A percentile compares a stretch with the other conserved stretches of the same genome.
Evolutionary conservation across 2,797 vertebrate genomes (phyloP).

Genomic region (Thunnus albacares): DNA sequence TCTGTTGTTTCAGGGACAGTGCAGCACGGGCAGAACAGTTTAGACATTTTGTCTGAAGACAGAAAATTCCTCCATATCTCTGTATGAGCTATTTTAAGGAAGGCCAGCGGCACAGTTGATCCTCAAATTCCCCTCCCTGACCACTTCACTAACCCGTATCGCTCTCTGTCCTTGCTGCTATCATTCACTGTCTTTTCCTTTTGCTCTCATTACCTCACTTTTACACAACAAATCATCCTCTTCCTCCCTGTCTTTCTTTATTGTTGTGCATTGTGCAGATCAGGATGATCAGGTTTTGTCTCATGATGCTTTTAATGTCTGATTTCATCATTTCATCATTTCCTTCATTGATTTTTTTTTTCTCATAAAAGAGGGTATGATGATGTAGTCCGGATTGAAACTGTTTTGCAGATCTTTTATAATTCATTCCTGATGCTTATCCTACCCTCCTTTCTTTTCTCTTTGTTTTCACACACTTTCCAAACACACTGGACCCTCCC

Average conservation of each 20-base stretch:
- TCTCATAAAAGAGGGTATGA: background rate
- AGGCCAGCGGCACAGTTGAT: slow-evolving; percentile 36
- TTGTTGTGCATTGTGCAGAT: background rate
- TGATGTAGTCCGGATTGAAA: background rate
- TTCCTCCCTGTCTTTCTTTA: background rate
- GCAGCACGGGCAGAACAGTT: background rate
- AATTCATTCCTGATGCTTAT: too few relatives aligned
- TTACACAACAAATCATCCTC: background rate
- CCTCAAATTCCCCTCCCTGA: slow-evolving; percentile 5
- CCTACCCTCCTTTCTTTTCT: background rate
- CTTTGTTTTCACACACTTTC: slow-evolving; percentile 1
- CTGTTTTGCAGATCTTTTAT: background rate
- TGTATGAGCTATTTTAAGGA: slow-evolving; percentile 39
- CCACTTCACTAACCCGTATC: slow-evolving; percentile 17
- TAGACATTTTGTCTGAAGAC: slow-evolving; percentile 4
- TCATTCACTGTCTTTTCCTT: slow-evolving; percentile 26
- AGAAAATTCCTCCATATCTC: slow-evolving; percentile 15
- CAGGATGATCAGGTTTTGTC: background rate
- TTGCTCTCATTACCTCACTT: slow-evolving; percentile 30
- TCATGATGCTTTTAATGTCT: background rate
- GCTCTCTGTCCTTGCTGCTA: slow-evolving; percentile 15
- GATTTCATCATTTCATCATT: background rate
- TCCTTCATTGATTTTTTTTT: slow-evolving; percentile 11
- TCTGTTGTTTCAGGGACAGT: background rate
- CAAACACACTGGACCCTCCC: background rate